Conservation (phyloP, 2,797 vertebrate genomes). For the Remorina albescens region DNA sequence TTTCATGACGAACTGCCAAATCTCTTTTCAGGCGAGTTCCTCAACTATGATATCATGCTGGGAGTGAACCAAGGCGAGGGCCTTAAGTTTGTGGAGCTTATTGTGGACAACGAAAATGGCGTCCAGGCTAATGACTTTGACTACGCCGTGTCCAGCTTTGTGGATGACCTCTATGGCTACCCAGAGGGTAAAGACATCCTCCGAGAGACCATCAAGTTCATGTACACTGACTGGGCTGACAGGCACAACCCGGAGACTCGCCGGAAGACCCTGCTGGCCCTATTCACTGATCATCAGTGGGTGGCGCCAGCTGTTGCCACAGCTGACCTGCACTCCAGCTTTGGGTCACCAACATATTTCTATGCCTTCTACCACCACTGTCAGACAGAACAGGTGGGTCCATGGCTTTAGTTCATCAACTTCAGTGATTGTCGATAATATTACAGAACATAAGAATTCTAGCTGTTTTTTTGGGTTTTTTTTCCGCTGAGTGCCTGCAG, state of each 20-base stretch:
- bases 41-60: constrained; percentile 99
- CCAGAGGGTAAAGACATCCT: constrained; percentile 98
- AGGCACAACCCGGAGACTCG: constrained; percentile 97
- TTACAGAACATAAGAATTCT: too few relatives aligned
- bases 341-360: constrained; percentile 98
- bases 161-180: constrained; percentile 98
- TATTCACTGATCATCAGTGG: constrained; percentile 99
- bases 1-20: neutral
- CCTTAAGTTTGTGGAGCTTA: constrained; percentile 97
- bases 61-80: constrained; percentile 99
- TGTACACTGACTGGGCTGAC: constrained; percentile 99
- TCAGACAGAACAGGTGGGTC: constrained; percentile 94
- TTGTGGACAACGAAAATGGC: constrained; percentile 97
- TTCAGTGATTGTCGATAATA: neutral
- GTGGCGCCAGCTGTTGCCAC: constrained; percentile 98
- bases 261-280: constrained; percentile 94
- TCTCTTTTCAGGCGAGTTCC: constrained; percentile 89
- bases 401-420: neutral
- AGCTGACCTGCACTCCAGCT: constrained; percentile 98
- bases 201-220: constrained; percentile 99
- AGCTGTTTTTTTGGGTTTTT: too few relatives aligned
- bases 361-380: constrained; percentile 99
- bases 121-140: constrained; percentile 99
- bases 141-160: constrained; percentile 99
- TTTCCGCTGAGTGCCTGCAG: too few relatives aligned